Percentiles rank a stretch among this genome's conserved stretches.
These are phyloP conservation scores for Clarias macrocephalus DNA, from an alignment of 2,113 vertebrate genomes.

Conservation along the genomic window DNA sequence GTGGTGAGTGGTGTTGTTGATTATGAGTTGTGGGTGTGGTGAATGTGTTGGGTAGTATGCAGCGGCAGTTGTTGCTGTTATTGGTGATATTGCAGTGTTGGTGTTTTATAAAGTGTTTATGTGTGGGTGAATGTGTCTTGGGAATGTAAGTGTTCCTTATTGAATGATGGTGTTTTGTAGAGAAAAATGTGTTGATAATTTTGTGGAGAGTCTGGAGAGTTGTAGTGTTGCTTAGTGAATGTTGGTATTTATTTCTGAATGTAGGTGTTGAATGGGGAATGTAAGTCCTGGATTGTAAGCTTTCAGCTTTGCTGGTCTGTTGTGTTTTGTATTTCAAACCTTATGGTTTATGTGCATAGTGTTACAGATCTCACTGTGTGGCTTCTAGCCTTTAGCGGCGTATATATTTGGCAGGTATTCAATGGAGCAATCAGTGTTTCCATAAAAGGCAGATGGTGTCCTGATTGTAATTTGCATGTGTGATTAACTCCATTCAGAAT, in stretches of 20 bases:
- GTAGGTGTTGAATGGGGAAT: neutral
- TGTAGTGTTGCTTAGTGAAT: neutral
- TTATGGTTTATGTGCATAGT: neutral
- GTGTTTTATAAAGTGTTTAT: neutral
- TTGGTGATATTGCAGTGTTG: neutral
- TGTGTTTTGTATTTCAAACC: neutral
- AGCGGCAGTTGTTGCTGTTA: neutral
- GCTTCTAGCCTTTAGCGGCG: conserved; percentile 18
- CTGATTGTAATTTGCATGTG: conserved; percentile 58
- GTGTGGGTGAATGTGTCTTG: neutral
- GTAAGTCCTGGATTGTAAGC: neutral
- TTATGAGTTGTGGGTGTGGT: neutral
- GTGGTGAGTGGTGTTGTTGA: neutral
- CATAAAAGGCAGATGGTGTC: conserved; percentile 50
- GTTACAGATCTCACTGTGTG: conserved; percentile 6
- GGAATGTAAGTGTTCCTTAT: neutral
- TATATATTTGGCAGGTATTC: conserved; percentile 50
- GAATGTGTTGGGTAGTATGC: neutral
- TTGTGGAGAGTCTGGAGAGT: neutral
- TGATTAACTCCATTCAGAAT: conserved; percentile 55
- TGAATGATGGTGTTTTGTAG: neutral
- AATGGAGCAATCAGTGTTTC: conserved; percentile 41
- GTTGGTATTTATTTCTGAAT: neutral
- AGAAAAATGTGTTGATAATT: neutral
- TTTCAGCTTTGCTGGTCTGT: no score